Evolutionary conservation across 2,888 invertebrate genomes (phyloP).

Genomic region (Aspidapion aeneum): DNA sequence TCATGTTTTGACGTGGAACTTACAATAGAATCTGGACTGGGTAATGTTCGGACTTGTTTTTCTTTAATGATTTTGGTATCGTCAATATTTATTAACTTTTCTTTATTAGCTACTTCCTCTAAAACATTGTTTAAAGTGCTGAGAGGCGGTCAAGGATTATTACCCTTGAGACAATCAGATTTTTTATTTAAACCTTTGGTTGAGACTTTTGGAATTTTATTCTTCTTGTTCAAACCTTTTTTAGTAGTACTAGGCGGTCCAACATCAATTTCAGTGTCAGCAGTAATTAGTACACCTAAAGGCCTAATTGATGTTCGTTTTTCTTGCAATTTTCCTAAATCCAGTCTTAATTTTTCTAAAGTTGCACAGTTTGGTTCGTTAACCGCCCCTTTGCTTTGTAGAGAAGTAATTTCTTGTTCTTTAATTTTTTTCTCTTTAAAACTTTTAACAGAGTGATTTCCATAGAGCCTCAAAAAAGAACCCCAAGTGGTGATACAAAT

Average conservation of each 20-base stretch:
- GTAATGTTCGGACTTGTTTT: not conserved
- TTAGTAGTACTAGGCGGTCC: too few relatives aligned
- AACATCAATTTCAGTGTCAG: constrained; percentile 62
- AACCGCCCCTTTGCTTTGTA: constrained; percentile 88
- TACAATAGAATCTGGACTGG: not conserved
- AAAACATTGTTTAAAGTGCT: too few relatives aligned
- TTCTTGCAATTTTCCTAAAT: constrained; percentile 74
- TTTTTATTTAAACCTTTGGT: too few relatives aligned
- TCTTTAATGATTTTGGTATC: too few relatives aligned
- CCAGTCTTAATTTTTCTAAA: too few relatives aligned
- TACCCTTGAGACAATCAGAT: too few relatives aligned
- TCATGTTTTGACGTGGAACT: not conserved
- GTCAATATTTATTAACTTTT: too few relatives aligned
- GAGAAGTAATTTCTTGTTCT: constrained; percentile 86
- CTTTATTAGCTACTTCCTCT: too few relatives aligned
- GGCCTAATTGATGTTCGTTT: constrained; percentile 52
- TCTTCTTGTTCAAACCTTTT: too few relatives aligned
- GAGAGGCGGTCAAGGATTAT: too few relatives aligned
- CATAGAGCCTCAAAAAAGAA: constrained; percentile 87
- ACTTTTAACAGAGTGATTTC: constrained; percentile 84
- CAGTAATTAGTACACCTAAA: constrained; percentile 59
- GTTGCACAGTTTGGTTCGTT: constrained; percentile 92
- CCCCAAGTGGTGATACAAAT: too few relatives aligned
- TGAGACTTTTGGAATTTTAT: too few relatives aligned
- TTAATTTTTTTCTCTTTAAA: constrained; percentile 90